Conservation (phyloP, 2,113 vertebrate species). For the Bubo bubo region DNA sequence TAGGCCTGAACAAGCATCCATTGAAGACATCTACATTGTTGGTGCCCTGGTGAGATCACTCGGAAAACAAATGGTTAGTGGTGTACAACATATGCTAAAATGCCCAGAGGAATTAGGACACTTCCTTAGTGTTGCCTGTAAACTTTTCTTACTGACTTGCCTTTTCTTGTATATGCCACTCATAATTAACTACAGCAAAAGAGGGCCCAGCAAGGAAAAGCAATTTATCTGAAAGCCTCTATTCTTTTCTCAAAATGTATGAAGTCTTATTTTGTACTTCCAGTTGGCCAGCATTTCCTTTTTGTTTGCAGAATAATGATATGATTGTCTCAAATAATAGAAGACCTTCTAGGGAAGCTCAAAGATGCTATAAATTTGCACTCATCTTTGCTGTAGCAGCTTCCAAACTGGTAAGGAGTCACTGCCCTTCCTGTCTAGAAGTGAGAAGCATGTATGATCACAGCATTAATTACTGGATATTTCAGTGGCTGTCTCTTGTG, state of each 20-base stretch:
- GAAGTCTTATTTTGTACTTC: constrained; percentile 13
- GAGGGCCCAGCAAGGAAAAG: constrained; percentile 21
- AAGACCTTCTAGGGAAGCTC: constrained; percentile 13
- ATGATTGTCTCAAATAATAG: constrained; percentile 33
- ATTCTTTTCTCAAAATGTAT: constrained; percentile 51
- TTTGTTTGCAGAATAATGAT: constrained; percentile 43
- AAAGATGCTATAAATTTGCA: constrained; percentile 3
- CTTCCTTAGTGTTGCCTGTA: constrained; percentile 38
- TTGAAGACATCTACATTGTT: constrained; percentile 43
- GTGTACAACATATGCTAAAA: constrained; percentile 38
- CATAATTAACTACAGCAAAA: constrained; percentile 55
- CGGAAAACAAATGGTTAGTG: constrained; percentile 28
- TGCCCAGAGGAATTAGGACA: constrained; percentile 35
- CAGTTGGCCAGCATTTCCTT: constrained; percentile 10
- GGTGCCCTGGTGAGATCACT: constrained; percentile 58
- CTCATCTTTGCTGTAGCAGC: constrained; percentile 14
- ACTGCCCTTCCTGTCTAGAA: constrained; percentile 37
- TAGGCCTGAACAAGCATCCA: constrained; percentile 37
- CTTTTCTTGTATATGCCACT: constrained; percentile 53
- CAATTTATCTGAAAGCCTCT: constrained; percentile 52
- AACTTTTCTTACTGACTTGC: constrained; percentile 45
- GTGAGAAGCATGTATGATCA: neutral
- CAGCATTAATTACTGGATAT: constrained; percentile 54
- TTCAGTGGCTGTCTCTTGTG: constrained; percentile 23
- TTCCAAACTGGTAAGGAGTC: constrained; percentile 32